phyloP scores from a whole-genome alignment of 2,888 invertebrate genomes.

The Zaprionus lineosus region DNA sequence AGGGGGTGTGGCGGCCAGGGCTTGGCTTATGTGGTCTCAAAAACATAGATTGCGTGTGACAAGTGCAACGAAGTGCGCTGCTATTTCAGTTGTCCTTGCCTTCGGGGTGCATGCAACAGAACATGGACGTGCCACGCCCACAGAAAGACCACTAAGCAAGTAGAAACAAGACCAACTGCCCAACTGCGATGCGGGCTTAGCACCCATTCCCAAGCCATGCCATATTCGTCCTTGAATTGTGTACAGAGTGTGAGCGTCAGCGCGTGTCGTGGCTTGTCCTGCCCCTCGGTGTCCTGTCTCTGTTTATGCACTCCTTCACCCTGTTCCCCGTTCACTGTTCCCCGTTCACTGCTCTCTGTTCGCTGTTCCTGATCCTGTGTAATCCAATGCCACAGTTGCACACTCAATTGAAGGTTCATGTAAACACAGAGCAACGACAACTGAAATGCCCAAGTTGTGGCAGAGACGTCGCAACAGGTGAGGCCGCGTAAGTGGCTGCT shows the following conservation, averaged over 20 bases:
- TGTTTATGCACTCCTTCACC: too few species aligned
- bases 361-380: slow-evolving; percentile 34
- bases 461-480: slow-evolving; percentile 39
- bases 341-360: too few species aligned
- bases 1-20: not conserved
- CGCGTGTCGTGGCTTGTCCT: slow-evolving; percentile 16
- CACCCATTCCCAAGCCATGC: too few species aligned
- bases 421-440: slow-evolving; percentile 36
- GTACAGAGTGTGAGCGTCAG: slow-evolving; percentile 8
- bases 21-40: not conserved
- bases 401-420: slow-evolving; percentile 1
- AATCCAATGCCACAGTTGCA: slow-evolving; percentile 27
- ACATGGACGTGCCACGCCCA: not conserved
- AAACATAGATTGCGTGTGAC: slow-evolving; percentile 47
- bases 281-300: too few species aligned
- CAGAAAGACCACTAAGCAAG: too few species aligned
- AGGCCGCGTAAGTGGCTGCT: not conserved
- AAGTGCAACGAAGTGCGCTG: slow-evolving; percentile 47
- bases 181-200: slow-evolving; percentile 31
- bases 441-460: not conserved
- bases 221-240: not conserved
- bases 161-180: too few species aligned
- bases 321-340: too few species aligned
- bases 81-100: slow-evolving; percentile 28
- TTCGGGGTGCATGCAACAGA: not conserved